These are phyloP conservation scores for Danaus melanippus DNA, from an alignment of 1,140 invertebrate genomes.

Conservation along the genomic window DNA sequence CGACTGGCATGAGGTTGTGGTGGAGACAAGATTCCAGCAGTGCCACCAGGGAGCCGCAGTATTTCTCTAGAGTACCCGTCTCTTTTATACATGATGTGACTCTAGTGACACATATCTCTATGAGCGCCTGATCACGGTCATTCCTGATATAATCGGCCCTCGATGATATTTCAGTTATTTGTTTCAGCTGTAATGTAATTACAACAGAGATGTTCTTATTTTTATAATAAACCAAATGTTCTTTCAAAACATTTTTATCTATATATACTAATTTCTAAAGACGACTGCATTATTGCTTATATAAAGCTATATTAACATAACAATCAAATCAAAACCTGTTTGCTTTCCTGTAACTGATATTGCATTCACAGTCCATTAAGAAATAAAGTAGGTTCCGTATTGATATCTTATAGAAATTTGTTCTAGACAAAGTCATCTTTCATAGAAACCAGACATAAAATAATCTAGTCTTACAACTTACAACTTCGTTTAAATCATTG, in stretches of 20 bases:
- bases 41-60: conserved; percentile 85
- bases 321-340: too few relatives aligned
- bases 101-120: conserved; percentile 92
- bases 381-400: too few relatives aligned
- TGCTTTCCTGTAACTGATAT: too few relatives aligned
- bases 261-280: too few relatives aligned
- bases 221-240: neutral
- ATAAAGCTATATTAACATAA: too few relatives aligned
- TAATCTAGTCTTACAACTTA: conserved; percentile 60
- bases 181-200: conserved; percentile 71
- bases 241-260: too few relatives aligned
- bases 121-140: conserved; percentile 93
- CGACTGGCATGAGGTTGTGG: conserved; percentile 86
- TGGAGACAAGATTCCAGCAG: conserved; percentile 89
- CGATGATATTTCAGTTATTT: conserved; percentile 86
- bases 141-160: conserved; percentile 85
- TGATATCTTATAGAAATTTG: too few relatives aligned
- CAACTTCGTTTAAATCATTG: conserved; percentile 87
- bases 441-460: conserved; percentile 6
- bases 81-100: conserved; percentile 92
- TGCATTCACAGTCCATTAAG: too few relatives aligned
- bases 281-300: too few relatives aligned
- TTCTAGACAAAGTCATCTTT: conserved; percentile 10
- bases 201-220: neutral
- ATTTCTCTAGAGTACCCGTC: conserved; percentile 88